These are phyloP conservation scores for Leptinotarsa haldemani DNA, from an alignment of 2,888 invertebrate species.

Conservation along the genomic window DNA sequence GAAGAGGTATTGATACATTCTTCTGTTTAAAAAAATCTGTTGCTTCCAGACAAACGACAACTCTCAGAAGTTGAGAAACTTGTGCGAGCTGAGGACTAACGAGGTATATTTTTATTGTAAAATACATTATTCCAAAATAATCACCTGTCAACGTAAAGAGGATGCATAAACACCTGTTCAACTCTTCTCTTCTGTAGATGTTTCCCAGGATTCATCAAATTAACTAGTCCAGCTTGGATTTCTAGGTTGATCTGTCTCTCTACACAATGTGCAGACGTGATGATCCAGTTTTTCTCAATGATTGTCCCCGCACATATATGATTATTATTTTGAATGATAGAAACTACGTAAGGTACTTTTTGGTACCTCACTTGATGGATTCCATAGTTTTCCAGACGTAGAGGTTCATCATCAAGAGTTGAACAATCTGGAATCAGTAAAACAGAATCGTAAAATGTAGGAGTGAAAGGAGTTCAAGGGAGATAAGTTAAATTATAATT, in stretches of 20 bases:
- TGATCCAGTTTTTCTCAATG: slow-evolving; percentile 2
- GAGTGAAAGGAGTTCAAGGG: too few species aligned
- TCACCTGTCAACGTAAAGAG: background rate
- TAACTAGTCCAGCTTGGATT: slow-evolving; percentile 3
- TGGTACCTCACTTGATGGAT: background rate
- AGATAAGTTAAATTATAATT: too few species aligned
- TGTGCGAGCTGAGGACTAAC: too few species aligned
- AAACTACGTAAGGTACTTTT: slow-evolving; percentile 8
- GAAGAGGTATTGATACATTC: too few species aligned
- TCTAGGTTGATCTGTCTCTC: background rate
- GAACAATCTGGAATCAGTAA: background rate
- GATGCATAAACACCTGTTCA: background rate
- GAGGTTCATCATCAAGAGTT: background rate
- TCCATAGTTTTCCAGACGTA: background rate
- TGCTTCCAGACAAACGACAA: too few species aligned
- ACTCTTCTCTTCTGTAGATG: background rate
- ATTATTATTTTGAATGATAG: slow-evolving; percentile 2
- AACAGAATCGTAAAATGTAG: too few species aligned
- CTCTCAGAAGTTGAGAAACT: too few species aligned
- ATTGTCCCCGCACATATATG: slow-evolving; percentile 20
- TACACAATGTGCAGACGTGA: slow-evolving; percentile 22
- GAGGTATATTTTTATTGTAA: too few species aligned
- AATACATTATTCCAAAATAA: background rate
- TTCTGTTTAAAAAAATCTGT: too few species aligned
- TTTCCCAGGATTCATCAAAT: background rate